phyloP scores from a whole-genome alignment of 2,888 invertebrate species.

The Acanthosoma haemorrhoidale region DNA sequence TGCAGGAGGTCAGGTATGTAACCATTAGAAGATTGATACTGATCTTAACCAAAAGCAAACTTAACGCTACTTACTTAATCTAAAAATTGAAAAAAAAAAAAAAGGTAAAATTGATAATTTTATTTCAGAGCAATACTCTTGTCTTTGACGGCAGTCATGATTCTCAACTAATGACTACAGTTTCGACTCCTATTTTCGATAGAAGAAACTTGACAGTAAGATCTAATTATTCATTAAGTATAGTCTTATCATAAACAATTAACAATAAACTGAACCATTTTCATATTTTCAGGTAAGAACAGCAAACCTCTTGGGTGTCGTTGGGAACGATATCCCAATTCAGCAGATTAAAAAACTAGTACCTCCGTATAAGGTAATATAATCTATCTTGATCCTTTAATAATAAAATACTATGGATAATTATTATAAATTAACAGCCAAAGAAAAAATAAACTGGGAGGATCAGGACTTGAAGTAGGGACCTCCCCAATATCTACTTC shows the following conservation, averaged over 20 bases:
- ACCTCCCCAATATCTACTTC: no score
- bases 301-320: constrained; percentile 91
- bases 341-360: constrained; percentile 92
- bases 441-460: no score
- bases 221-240: not conserved
- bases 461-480: no score
- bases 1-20: constrained; percentile 67
- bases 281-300: constrained; percentile 62
- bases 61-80: not conserved
- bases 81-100: not conserved
- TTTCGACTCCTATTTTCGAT: constrained; percentile 92
- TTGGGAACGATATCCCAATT: constrained; percentile 94
- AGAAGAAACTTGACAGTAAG: constrained; percentile 78
- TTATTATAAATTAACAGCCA: no score
- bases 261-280: constrained; percentile 23
- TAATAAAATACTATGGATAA: no score
- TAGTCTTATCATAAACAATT: not conserved
- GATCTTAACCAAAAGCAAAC: not conserved
- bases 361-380: constrained; percentile 79
- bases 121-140: constrained; percentile 54
- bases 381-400: no score
- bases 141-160: constrained; percentile 57
- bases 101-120: constrained; percentile 28
- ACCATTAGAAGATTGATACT: not conserved
- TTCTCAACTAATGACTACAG: constrained; percentile 84